phyloP scores from a whole-genome alignment of 2,888 invertebrate genomes.

The Tillus elongatus region DNA sequence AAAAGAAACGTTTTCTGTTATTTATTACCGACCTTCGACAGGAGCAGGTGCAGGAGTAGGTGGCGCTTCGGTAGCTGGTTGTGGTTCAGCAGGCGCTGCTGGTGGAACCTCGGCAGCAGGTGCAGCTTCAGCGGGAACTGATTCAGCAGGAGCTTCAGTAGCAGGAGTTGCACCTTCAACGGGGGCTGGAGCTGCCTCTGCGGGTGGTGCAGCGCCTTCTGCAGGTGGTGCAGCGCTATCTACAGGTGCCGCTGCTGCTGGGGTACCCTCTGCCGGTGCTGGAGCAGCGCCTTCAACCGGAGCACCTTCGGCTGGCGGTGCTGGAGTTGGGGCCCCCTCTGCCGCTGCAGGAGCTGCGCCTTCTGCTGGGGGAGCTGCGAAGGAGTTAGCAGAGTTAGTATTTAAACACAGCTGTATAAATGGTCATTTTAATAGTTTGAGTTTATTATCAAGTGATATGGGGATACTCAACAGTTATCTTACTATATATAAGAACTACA shows the following conservation, averaged over 20 bases:
- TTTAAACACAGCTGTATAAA: no score
- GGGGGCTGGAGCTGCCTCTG: conserved; percentile 23
- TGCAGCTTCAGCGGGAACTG: conserved; percentile 33
- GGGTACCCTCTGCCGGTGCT: conserved; percentile 25
- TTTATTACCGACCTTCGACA: no score
- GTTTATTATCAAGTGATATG: no score
- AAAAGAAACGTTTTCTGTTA: no score
- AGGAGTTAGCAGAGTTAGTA: no score
- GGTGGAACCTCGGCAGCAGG: conserved; percentile 33
- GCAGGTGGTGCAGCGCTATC: conserved; percentile 33
- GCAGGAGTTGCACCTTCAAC: conserved; percentile 24
- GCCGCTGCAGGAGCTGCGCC: conserved; percentile 22
- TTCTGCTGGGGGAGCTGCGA: conserved; percentile 34
- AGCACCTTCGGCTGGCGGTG: conserved; percentile 28
- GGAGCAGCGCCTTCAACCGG: conserved; percentile 23
- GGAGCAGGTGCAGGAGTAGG: conserved; percentile 4
- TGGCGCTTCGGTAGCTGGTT: conserved; percentile 9
- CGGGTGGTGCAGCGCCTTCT: conserved; percentile 33
- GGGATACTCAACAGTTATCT: no score
- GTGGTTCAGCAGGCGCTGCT: conserved; percentile 22
- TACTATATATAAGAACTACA: no score
- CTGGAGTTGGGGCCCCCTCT: conserved; percentile 16
- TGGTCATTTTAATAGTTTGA: no score
- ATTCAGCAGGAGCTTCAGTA: conserved; percentile 28
- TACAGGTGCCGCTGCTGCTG: conserved; percentile 33